Base-by-base conservation (phyloP, 1,140 invertebrate species). In the Oppia nitens region DNA sequence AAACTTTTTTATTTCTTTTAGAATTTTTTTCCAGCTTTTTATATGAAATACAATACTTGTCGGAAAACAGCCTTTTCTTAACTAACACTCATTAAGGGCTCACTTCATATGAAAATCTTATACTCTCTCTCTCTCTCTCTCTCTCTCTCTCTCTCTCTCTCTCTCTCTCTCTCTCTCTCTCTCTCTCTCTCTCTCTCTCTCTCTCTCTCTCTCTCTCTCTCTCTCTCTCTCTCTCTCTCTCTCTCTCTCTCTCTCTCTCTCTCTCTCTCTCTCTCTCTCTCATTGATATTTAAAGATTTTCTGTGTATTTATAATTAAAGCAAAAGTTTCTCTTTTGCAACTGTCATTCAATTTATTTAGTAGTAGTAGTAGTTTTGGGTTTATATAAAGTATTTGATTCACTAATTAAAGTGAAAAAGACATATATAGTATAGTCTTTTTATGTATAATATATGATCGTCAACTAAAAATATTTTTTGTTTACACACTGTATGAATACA, bases 261-360 rank as follows among this genome's bases (percentile, higher is more conserved):
- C 50, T 52, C 50, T 52, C 50, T 52, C 50, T 26, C 50, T 52
- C 25, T 52, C 50, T 52, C 50, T 52, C 20, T 21, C 50, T 52
- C 50, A 21, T 24, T 23, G 14, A 17, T 24, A 21, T 23, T 52
- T 52, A 14, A 23, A 21, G 50, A 52, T 23, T 17, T 52, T 52
- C 17, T 52, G 50, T 23, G 17, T 52, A 14, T 52, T 1, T 4
- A 26, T 4, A 26, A 23, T 21, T 17, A 48, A 48, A 48, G 20
- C n/a, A 48, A 48, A 48, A 48, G 24, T 48, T 48, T 6, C n/a
- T 6, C 24, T n/a, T 45, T 11, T 45, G 9, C n/a, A 45, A 45
- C 9, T 45, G 40, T 45, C n/a, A 45, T 45, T n/a, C 40, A 11
- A 17, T 48, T 48, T 3, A 48, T 48, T 48, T 48, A 48, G 24